A percentile compares a stretch with the other conserved stretches of the same genome.
Conservation (phyloP, 2,113 vertebrate genomes). For the Phocoena phocoena region DNA sequence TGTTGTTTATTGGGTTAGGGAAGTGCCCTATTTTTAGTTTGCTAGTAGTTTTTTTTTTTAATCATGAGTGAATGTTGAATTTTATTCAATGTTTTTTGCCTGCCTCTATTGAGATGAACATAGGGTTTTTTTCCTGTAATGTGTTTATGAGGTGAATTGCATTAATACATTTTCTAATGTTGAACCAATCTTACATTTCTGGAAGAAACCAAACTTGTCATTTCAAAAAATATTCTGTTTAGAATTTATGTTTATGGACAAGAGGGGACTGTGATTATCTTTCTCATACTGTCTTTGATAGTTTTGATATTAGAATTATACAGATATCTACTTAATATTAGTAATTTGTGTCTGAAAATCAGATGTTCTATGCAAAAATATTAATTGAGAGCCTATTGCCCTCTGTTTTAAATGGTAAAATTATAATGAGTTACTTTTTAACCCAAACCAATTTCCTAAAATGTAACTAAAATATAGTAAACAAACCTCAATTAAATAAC, state of each 20-base stretch:
- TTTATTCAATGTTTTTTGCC: background rate
- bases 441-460: background rate
- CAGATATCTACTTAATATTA: background rate
- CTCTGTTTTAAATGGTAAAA: background rate
- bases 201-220: background rate
- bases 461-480: background rate
- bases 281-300: background rate
- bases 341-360: constrained; percentile 12
- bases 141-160: background rate
- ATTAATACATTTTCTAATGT: background rate
- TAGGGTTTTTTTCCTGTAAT: background rate
- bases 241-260: background rate
- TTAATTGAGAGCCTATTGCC: background rate
- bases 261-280: background rate
- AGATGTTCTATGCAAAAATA: background rate
- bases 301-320: background rate
- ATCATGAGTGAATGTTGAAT: background rate
- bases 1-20: background rate
- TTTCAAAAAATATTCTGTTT: background rate
- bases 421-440: background rate
- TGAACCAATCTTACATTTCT: background rate
- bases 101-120: background rate
- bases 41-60: background rate
- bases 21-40: background rate
- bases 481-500: background rate